phyloP scores from a whole-genome alignment of 2,113 vertebrate genomes.

The Danionella cerebrum region DNA sequence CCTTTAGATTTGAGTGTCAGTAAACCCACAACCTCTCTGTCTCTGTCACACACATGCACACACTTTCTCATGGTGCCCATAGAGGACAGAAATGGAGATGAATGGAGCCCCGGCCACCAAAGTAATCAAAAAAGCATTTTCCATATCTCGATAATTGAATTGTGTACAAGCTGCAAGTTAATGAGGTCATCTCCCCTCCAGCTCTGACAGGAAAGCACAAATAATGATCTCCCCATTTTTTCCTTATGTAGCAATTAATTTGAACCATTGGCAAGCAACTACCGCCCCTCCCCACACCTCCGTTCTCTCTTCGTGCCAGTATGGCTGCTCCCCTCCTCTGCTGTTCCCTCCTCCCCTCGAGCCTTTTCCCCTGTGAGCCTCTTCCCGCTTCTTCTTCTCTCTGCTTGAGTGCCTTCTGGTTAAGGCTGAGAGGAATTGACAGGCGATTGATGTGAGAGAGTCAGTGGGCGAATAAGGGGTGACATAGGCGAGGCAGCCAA shows the following conservation, averaged over 20 bases:
- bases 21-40: conserved; percentile 2
- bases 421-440: conserved; percentile 77
- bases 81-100: conserved; percentile 75
- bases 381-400: conserved; percentile 13
- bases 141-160: conserved; percentile 93
- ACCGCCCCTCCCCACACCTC: conserved; percentile 53
- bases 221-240: conserved; percentile 94
- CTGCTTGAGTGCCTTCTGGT: conserved; percentile 69
- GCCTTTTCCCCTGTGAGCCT: not conserved
- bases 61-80: not conserved
- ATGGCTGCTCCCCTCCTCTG: conserved; percentile 45
- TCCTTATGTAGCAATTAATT: conserved; percentile 95
- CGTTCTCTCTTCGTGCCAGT: conserved; percentile 16
- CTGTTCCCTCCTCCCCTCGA: not conserved
- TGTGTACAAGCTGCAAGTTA: conserved; percentile 93
- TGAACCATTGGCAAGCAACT: conserved; percentile 75
- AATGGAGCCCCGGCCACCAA: conserved; percentile 74
- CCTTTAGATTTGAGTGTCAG: conserved; percentile 6
- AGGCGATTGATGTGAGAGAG: conserved; percentile 69
- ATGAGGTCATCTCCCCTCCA: conserved; percentile 83
- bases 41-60: conserved; percentile 26
- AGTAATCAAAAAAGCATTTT: conserved; percentile 96
- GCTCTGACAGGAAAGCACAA: conserved; percentile 86
- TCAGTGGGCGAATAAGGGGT: conserved; percentile 46
- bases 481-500: conserved; percentile 63